phyloP scores from a whole-genome alignment of 2,797 vertebrate genomes.

The Lepilemur ruficaudatus region DNA sequence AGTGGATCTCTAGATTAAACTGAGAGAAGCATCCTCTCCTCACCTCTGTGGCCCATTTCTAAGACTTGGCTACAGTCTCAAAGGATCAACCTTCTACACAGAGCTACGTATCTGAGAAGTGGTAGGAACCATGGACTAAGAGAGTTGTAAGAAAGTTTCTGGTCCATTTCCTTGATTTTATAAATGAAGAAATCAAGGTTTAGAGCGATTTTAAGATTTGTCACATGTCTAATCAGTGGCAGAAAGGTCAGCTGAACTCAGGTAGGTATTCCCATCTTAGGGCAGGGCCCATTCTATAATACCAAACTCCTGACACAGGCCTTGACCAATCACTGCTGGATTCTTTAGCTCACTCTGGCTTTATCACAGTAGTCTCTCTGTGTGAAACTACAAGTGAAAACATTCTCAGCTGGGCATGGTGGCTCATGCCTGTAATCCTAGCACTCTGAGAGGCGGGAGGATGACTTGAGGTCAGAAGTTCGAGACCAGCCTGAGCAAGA shows the following conservation, averaged over 20 bases:
- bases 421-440: too few relatives aligned
- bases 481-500: too few relatives aligned
- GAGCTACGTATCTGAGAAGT: background rate
- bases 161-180: background rate
- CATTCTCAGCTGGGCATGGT: background rate
- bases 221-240: background rate
- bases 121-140: background rate
- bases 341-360: background rate
- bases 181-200: conserved; percentile 5
- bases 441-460: too few relatives aligned
- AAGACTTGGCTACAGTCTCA: conserved; percentile 29
- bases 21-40: conserved; percentile 40
- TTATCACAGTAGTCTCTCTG: background rate
- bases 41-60: conserved; percentile 30
- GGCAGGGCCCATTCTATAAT: background rate
- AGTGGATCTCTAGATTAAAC: conserved; percentile 28
- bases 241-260: background rate
- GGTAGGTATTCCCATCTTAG: background rate
- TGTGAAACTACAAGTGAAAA: background rate
- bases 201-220: background rate
- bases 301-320: background rate
- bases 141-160: conserved; percentile 5
- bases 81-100: conserved; percentile 45
- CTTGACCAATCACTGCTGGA: background rate
- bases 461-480: too few relatives aligned